These are phyloP conservation scores for Lysandra coridon DNA, from an alignment of 2,888 invertebrate genomes.

Conservation along the genomic window DNA sequence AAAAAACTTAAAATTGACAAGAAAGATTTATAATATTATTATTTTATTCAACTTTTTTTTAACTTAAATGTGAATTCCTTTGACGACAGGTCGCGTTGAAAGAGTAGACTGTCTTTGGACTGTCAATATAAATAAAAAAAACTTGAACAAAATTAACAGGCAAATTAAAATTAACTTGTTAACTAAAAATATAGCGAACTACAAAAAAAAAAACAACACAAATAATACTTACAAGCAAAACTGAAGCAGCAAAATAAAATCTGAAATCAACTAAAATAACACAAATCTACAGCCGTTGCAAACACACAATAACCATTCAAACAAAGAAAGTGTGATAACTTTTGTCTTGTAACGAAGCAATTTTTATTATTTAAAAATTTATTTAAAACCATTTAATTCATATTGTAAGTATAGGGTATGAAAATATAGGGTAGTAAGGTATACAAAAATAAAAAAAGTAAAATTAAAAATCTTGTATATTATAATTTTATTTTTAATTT, in stretches of 20 bases:
- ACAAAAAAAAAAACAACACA: conserved; percentile 39
- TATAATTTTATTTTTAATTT: background rate
- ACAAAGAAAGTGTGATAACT: background rate
- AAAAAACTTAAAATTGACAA: too few relatives aligned
- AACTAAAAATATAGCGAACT: conserved; percentile 31
- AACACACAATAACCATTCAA: background rate
- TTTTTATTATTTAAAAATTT: too few relatives aligned
- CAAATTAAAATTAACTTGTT: background rate
- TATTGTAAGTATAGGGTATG: background rate
- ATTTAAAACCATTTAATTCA: background rate
- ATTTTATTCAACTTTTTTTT: too few relatives aligned
- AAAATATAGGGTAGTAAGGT: background rate
- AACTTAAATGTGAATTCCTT: background rate
- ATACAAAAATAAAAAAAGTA: background rate
- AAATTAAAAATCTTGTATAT: background rate
- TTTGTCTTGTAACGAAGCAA: background rate
- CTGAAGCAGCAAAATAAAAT: conserved; percentile 38
- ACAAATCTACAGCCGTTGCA: conserved; percentile 20
- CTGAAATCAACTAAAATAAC: conserved; percentile 26
- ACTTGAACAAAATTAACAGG: background rate
- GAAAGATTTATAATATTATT: too few relatives aligned
- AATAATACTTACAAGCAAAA: conserved; percentile 62
- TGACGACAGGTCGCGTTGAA: background rate
- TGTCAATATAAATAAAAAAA: background rate
- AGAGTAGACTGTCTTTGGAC: background rate